Percentiles rank a stretch among this genome's conserved stretches.
phyloP scores from a whole-genome alignment of 2,113 vertebrate genomes.

The Melanostigma gelatinosum region DNA sequence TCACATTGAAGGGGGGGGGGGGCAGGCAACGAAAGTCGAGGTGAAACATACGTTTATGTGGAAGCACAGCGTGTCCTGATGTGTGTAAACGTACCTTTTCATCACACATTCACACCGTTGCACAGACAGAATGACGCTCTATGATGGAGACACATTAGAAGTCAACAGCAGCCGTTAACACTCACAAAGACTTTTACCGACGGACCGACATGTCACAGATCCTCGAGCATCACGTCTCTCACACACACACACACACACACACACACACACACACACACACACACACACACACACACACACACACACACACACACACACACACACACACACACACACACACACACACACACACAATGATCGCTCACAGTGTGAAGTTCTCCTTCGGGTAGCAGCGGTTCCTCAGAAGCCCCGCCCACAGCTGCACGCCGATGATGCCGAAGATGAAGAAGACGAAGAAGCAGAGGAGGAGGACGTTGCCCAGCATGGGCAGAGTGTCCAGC shows the following conservation, averaged over 20 bases:
- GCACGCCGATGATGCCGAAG: conserved; percentile 81
- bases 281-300: neutral
- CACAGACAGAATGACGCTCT: too few species aligned
- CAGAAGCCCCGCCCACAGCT: conserved; percentile 79
- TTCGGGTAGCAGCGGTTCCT: conserved; percentile 80
- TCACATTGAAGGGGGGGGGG: neutral
- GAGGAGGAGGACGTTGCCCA: conserved; percentile 78
- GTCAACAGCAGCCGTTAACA: neutral
- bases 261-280: too few species aligned
- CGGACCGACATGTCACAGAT: neutral
- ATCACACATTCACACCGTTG: neutral
- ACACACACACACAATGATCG: neutral
- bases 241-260: too few species aligned
- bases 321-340: neutral
- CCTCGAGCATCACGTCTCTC: neutral
- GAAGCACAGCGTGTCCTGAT: neutral
- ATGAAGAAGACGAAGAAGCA: conserved; percentile 83
- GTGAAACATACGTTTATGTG: neutral
- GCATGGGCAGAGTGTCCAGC: conserved; percentile 79
- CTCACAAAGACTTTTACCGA: neutral
- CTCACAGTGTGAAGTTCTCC: conserved; percentile 81
- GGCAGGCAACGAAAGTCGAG: neutral
- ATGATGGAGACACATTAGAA: neutral
- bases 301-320: neutral
- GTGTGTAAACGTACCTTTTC: too few species aligned